Evolutionary conservation across 2,797 vertebrate species (phyloP), one percentile per base, ranked within the genome.

Genomic region (Syngnathus acus): DNA sequence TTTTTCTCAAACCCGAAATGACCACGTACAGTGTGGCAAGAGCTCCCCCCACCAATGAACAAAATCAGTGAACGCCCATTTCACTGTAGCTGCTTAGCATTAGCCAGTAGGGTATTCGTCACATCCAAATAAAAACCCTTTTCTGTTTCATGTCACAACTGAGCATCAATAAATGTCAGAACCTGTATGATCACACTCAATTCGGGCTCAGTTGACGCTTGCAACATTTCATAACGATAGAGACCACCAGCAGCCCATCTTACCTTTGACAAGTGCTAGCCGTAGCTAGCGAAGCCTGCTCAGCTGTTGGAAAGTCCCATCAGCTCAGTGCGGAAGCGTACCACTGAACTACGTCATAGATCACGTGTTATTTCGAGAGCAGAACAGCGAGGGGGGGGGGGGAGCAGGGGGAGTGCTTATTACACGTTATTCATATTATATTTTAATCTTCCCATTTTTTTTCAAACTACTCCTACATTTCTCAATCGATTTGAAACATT

Each of bases 271-370:
- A 75, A 83, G 79, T 81, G 81, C 76, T 87, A 86, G 78, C 79
- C 65, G 62, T n/a, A 51, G 81, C 78, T 84, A 87, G 80, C 82
- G 84, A 84, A 87, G 77, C 83, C 84, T 87, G 81, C 84, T 89
- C 83, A 82, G 82, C 86, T 88, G 83, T 84, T 82, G 90, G 91
- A 92, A 91, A 91, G 86, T 86, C 89, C 84, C 82, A 79, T 75
- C 58, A 4, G 64, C 21, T 0, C 53, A 78, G 4, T 64, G 71
- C 91, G 90, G 91, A 90, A 90, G 91, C 87, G 87, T 71, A 1
- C 0, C 8, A 4, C 71, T 84, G 59, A 63, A 73, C 67, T 6
- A 48, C 68, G 79, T 75, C 77, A 65, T 62, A 42, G 7, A 17
- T 16, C 17, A 48, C 47, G 47, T 48, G 16, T 6, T 48, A 6